Conservation (phyloP, 2,888 invertebrate species). For the Stenchaetothrips biformis region DNA sequence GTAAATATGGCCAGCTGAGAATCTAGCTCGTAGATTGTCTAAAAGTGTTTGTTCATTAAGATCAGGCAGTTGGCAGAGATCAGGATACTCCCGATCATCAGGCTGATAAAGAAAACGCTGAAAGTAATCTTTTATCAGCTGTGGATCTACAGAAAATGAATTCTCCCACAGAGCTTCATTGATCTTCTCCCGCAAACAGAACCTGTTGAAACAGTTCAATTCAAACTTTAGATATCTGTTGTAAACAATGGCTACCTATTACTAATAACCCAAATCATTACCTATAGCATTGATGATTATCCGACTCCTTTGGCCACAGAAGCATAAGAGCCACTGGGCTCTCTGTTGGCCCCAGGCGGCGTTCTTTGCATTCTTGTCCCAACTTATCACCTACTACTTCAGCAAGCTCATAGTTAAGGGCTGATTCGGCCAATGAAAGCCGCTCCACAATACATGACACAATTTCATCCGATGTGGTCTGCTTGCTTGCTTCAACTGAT, state of each 20-base stretch:
- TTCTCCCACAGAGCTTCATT: conserved; percentile 82
- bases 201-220: conserved; percentile 52
- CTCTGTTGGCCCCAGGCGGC: conserved; percentile 74
- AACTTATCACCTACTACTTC: conserved; percentile 82
- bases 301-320: conserved; percentile 67
- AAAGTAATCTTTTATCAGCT: conserved; percentile 88
- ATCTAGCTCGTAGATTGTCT: conserved; percentile 83
- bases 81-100: conserved; percentile 89
- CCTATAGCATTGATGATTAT: conserved; percentile 49
- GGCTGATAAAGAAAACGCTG: conserved; percentile 87
- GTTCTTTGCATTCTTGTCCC: conserved; percentile 88
- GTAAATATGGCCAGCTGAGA: conserved; percentile 89
- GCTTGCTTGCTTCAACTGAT: conserved; percentile 85
- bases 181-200: conserved; percentile 82
- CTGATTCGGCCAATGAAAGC: conserved; percentile 52
- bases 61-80: conserved; percentile 91
- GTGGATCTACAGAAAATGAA: conserved; percentile 82
- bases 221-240: neutral
- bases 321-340: conserved; percentile 79
- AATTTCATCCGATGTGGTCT: conserved; percentile 87
- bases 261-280: conserved; percentile 35
- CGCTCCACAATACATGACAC: conserved; percentile 81
- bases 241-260: conserved; percentile 6
- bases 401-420: conserved; percentile 73
- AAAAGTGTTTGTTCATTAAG: conserved; percentile 88